Evolutionary conservation across 2,113 vertebrate genomes (phyloP).

Genomic region (Sclerurus mexicanus): DNA sequence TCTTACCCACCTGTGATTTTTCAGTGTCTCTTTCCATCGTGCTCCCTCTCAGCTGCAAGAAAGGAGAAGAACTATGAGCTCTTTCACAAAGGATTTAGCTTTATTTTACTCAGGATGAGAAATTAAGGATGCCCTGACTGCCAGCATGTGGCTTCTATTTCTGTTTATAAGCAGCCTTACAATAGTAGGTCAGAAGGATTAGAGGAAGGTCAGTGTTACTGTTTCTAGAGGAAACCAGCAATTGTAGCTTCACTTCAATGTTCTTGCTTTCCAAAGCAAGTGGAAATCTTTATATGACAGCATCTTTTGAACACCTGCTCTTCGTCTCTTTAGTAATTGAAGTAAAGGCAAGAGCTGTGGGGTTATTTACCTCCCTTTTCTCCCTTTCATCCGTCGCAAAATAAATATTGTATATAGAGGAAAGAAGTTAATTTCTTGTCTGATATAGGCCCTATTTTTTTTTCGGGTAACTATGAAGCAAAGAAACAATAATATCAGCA

Average conservation of each 20-base stretch:
- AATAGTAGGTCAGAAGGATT: constrained; percentile 49
- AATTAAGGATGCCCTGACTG: constrained; percentile 33
- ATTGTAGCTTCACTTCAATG: neutral
- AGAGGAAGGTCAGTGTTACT: constrained; percentile 23
- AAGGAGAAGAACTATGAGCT: neutral
- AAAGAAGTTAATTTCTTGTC: neutral
- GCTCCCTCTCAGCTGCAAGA: neutral
- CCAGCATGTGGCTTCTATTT: constrained; percentile 50
- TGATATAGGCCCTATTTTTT: neutral
- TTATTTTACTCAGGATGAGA: constrained; percentile 13
- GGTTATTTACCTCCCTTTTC: neutral
- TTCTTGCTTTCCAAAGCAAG: constrained; percentile 13
- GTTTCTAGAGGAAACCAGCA: constrained; percentile 22
- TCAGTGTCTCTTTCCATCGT: neutral
- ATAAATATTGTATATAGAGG: neutral
- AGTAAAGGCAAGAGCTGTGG: neutral
- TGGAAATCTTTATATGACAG: neutral
- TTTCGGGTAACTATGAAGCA: neutral
- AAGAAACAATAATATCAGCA: neutral
- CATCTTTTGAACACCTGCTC: neutral
- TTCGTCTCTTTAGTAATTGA: neutral
- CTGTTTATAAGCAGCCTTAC: constrained; percentile 33
- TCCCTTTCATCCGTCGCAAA: neutral
- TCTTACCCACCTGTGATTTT: neutral
- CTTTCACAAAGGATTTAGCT: neutral